A percentile compares a stretch with the other conserved stretches of the same genome.
These are phyloP conservation scores for Oreochromis tanganicae DNA, from an alignment of 2,113 vertebrate genomes.

Conservation along the genomic window DNA sequence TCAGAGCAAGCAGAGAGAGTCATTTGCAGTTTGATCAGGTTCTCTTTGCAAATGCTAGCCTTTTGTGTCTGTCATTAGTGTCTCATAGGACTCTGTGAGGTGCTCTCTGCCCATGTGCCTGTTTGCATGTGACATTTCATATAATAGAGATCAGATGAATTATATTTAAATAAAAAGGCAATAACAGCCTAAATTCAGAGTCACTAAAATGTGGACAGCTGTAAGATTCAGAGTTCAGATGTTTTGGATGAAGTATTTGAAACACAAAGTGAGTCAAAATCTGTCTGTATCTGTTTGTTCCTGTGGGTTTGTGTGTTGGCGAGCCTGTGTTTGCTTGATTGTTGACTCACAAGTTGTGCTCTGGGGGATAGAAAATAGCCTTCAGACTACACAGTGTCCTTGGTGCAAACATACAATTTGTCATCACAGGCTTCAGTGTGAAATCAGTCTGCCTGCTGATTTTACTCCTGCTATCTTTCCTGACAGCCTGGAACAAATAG, in stretches of 20 bases:
- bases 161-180: not conserved
- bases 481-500: conserved; percentile 35
- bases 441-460: conserved; percentile 59
- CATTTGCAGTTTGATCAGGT: conserved; percentile 16
- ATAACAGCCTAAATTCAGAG: not conserved
- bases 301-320: not conserved
- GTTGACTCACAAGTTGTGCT: conserved; percentile 17
- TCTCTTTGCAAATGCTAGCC: not conserved
- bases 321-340: not conserved
- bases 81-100: not conserved
- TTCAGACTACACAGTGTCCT: conserved; percentile 28
- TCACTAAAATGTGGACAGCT: not conserved
- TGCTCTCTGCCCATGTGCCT: not conserved
- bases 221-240: not conserved
- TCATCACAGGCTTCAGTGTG: conserved; percentile 46
- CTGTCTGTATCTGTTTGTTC: conserved; percentile 59
- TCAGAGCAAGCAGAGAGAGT: not conserved
- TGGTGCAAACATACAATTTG: conserved; percentile 3
- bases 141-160: not conserved
- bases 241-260: not conserved
- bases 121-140: not conserved
- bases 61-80: conserved; percentile 14
- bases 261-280: not conserved
- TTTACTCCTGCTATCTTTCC: not conserved
- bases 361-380: not conserved